Evolutionary conservation across 2,888 invertebrate species (phyloP), one percentile per base, ranked within the genome.

Genomic region (Sinohyriopsis cumingii): DNA sequence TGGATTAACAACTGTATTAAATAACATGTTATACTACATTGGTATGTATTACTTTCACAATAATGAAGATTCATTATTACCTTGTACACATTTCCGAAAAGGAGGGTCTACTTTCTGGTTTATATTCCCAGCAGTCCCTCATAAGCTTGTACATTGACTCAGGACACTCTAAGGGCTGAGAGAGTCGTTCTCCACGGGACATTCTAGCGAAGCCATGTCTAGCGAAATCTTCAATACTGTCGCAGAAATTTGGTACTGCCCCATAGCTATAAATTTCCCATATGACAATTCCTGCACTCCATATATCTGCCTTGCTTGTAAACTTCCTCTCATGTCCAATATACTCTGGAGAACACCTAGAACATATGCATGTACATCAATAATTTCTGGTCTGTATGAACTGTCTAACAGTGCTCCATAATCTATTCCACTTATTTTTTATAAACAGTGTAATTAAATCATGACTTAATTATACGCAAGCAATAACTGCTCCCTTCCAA

Each of bases 221-320:
- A 54, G 61, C 59, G n/a, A 68, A 67, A 7, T 56, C 45, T 22
- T 63, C 45, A 1, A 69, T 61, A 65, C 63, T 28, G n/a, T 63
- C 67, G 25, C 64, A 59, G 24, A 73, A 54, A 9, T 62, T 66
- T 55, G 75, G 75, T 4, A 63, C 15, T 53, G 62, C 69, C 5
- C 75, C 75, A 59, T 76, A 71, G 59, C 75, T 75, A 33, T 70
- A 74, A 61, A 74, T 72, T 63, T 77, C 77, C 77, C 77, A 77
- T 12, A 77, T 28, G n/a, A 72, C 71, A 19, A 77, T 67, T 22
- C 77, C 77, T 68, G 63, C 72, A 56, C 77, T 77, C 77, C 77
- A 77, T 0, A 77, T 69, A 55, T 77, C 77, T 63, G 67, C 70
- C 61, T 77, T 74, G 1, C 60, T 53, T 19, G 65, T 68, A 67